Base-by-base conservation (phyloP, 2,113 vertebrate species). In the Malurus alboscapulatus region DNA sequence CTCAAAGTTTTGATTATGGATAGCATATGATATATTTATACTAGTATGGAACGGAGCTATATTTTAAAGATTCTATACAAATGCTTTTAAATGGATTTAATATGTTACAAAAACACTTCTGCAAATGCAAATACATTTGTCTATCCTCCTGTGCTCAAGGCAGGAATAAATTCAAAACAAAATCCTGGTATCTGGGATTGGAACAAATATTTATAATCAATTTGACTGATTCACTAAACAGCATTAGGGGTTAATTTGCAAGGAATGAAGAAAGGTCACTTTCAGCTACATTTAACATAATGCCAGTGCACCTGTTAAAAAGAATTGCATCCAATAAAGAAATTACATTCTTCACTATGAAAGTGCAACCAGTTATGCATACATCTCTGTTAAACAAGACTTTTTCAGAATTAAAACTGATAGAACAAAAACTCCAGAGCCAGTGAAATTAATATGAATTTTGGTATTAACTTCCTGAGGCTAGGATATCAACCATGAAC, bases 181-280 rank as follows among this genome's bases (percentile, higher is more conserved):
- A 57, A 51, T 53, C 17, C 14, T 30, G 65, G 45, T 18, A 40
- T 85, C 42, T 84, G 19, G 26, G 51, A 75, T 55, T 73, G 19
- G n/a, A 91, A 93, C 21, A 90, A 81, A 84, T 44, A 63, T 57
- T 86, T 79, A 78, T 73, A 69, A 88, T 51, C 58, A 55, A 69
- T 92, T 65, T 84, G 91, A 92, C 78, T 78, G 71, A 36, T 88
- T 81, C 87, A 79, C 61, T 81, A 84, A 88, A 66, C 14, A 71
- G 42, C 27, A 40, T 59, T 67, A 84, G 38, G 32, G 10, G 27
- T 90, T 86, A 84, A 69, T 84, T 72, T 82, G n/a, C 25, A 54
- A 47, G 42, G 48, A 91, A 54, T 34, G 48, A 59, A 50, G 57
- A 76, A 84, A 81, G 44, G 65, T 36, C 71, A 75, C 17, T 93